Evolutionary conservation across 2,888 invertebrate genomes (phyloP).

Genomic region (Agrotis ipsilon): DNA sequence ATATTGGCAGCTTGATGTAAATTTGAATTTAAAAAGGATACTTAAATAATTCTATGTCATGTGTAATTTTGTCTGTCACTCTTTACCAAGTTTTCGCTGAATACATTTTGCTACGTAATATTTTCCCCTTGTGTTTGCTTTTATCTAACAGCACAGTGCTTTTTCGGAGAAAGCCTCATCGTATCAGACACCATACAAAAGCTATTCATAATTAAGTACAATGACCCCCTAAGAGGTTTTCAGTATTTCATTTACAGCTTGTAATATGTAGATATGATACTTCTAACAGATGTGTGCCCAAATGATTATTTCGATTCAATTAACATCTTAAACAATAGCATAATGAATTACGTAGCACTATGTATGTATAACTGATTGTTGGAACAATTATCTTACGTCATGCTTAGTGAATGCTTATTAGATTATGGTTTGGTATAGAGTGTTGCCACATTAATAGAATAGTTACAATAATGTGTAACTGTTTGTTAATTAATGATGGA

Average conservation of each 20-base stretch:
- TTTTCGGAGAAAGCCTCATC: no score
- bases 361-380: slow-evolving; percentile 29
- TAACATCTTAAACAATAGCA: slow-evolving; percentile 25
- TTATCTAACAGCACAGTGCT: no score
- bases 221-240: background rate
- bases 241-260: background rate
- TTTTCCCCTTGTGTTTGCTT: no score
- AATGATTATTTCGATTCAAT: slow-evolving; percentile 28
- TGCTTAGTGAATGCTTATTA: slow-evolving; percentile 20
- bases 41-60: no score
- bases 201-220: no score
- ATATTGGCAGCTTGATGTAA: no score
- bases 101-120: no score
- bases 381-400: slow-evolving; percentile 43
- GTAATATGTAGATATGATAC: background rate
- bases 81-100: no score
- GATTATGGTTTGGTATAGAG: slow-evolving; percentile 27
- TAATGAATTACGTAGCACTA: slow-evolving; percentile 12
- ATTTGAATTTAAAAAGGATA: no score
- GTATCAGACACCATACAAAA: no score
- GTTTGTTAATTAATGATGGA: no score
- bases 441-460: background rate
- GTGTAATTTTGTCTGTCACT: no score
- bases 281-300: slow-evolving; percentile 1
- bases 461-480: background rate